Evolutionary conservation across 2,797 vertebrate genomes (phyloP), one percentile per base, ranked within the genome.

Genomic region (Cuculus canorus): DNA sequence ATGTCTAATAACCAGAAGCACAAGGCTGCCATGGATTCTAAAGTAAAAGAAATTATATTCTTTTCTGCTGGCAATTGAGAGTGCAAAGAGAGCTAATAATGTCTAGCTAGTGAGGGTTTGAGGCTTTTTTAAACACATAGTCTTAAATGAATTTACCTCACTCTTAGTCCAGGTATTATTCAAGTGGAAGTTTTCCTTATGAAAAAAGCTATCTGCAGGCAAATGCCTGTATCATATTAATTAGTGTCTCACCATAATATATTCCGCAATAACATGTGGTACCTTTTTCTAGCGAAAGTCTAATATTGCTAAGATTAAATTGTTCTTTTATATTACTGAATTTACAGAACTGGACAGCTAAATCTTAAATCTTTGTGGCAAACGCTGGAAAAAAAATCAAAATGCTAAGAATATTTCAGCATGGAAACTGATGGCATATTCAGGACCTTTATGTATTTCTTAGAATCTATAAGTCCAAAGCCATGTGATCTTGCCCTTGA

Each of bases 21-120:
- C 68, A 16, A 39, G 37, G 61, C 79, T 96, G 91, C 96, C 96
- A 96, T n/a, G 75, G 82, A 96, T 97, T 92, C 86, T 88, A 94
- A 97, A 95, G 90, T 91, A 97, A 96, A 96, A 96, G 71, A 96
- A 97, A 96, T 93, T 77, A 93, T 93, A 94, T 65, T 61, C 11
- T 72, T 83, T 70, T 68, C 48, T 73, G n/a, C 17, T 68, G 45
- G 90, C 95, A 97, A 93, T 54, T 86, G 60, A 88, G 78, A 90
- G 63, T 75, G 82, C 50, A 88, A 95, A 75, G 78, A 93, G 70
- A 96, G 85, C 90, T 97, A 96, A 96, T 92, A 97, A 91, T 76
- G 43, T 86, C 90, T 41, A 59, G n/a, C 70, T 79, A 76, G 70
- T 71, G 68, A 97, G 80, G 60, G 92, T 91, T 92, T 96, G 86